phyloP scores from a whole-genome alignment of 2,888 invertebrate genomes.

The Helicoverpa assulta region DNA sequence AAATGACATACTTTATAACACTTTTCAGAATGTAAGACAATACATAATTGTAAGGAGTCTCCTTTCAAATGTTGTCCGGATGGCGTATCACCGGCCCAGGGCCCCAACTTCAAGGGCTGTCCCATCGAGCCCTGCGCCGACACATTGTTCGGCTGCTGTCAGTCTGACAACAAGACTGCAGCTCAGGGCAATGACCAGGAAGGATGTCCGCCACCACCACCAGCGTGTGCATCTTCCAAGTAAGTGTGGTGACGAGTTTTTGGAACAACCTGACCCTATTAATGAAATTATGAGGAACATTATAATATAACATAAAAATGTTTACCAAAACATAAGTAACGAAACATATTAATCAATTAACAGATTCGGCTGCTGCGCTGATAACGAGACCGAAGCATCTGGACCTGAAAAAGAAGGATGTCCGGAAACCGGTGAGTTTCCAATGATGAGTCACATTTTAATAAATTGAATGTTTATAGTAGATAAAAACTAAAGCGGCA shows the following conservation, averaged over 20 bases:
- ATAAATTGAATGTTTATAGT: too few relatives aligned
- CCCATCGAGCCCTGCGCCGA: slow-evolving; percentile 93
- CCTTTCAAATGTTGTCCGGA: slow-evolving; percentile 95
- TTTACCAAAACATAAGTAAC: neutral
- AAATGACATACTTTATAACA: neutral
- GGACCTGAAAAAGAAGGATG: slow-evolving; percentile 91
- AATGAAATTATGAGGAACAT: neutral
- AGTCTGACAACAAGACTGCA: slow-evolving; percentile 92
- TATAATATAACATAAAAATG: neutral
- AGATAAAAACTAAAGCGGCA: too few relatives aligned
- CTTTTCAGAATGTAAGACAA: slow-evolving; percentile 91
- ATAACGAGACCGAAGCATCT: slow-evolving; percentile 91
- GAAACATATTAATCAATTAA: slow-evolving; percentile 10
- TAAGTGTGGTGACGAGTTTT: slow-evolving; percentile 64
- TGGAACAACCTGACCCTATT: too few relatives aligned
- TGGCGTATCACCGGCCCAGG: slow-evolving; percentile 94
- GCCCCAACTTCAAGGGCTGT: slow-evolving; percentile 93
- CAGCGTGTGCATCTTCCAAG: slow-evolving; percentile 90
- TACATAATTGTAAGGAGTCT: slow-evolving; percentile 94
- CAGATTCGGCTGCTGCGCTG: slow-evolving; percentile 93
- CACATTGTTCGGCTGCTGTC: slow-evolving; percentile 96
- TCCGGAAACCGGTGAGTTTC: slow-evolving; percentile 74
- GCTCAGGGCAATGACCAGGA: slow-evolving; percentile 95
- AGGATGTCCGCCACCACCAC: slow-evolving; percentile 94
- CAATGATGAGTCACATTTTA: too few relatives aligned